These are phyloP conservation scores for Xenus cinereus DNA, from an alignment of 2,113 vertebrate genomes.

Conservation along the genomic window DNA sequence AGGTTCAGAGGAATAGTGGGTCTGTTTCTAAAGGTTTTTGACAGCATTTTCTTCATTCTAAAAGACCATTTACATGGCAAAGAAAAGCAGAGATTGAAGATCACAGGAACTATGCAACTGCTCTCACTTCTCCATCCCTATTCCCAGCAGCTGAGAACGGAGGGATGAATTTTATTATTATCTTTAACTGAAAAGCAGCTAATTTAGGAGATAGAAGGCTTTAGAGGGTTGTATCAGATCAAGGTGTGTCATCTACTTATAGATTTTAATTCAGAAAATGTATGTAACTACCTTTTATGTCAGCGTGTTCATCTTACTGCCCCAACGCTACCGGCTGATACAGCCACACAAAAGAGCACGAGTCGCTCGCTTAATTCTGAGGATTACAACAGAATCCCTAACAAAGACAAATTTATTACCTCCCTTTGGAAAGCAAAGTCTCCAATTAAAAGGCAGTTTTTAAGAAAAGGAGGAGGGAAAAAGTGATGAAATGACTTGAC, in stretches of 20 bases:
- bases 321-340: rapidly evolving
- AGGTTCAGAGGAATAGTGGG: neutral
- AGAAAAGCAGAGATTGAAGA: neutral
- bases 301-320: rapidly evolving
- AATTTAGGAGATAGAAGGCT: neutral
- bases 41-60: neutral
- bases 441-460: neutral
- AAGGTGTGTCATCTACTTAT: neutral
- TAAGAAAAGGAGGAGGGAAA: neutral
- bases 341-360: neutral
- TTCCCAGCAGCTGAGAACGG: neutral
- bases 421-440: neutral
- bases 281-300: neutral
- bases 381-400: neutral
- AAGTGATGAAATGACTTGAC: neutral
- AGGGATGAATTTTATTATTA: neutral
- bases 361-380: neutral
- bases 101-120: neutral
- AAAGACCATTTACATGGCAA: neutral
- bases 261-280: neutral
- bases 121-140: neutral
- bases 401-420: neutral
- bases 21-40: neutral
- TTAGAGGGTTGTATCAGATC: neutral
- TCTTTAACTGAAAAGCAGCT: neutral